Base-by-base conservation (phyloP, 2,797 vertebrate genomes). In the Sebastes hubbsi region DNA sequence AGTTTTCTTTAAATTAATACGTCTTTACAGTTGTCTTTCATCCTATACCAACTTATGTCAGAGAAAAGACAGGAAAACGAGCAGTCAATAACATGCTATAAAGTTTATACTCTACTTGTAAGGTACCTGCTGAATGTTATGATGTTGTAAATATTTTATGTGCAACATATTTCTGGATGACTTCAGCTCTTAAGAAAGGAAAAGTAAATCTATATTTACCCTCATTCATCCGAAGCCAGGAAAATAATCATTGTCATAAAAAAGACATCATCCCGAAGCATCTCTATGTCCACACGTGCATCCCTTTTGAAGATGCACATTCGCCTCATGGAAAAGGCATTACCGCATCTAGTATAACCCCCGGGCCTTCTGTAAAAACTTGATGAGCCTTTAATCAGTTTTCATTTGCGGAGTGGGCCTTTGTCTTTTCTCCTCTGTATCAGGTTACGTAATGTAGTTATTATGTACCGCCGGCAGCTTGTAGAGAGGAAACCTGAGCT, bases 1-100 rank as follows among this genome's bases (percentile, higher is more conserved):
- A 97, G 98, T 96, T 8, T 2, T 52, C n/a, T 59, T 60, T 68
- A 2, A n/a, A 69, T 63, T 0, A 54, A 64, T 42, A 1, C 49
- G 22, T 14, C 8, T 49, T 34, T 55, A 18, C 10, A 12, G 7
- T 14, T 70, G 22, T 63, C 68, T 76, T 68, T 65, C 16, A 8
- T 11, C 58, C 61, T 10, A 20, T 25, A n/a, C 16, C 16, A 13
- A 2, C 18, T 20, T 22, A 10, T 49, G 58, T 18, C 22, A n/a
- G 36, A 27, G 38, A 66, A 22, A 20, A 16, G 18, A 79, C 30
- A 10, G 13, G 14, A 49, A 42, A 46, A 49, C 30, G 11, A 27
- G 16, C 8, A 25, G 7, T 18, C 6, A 52, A 42, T 18, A 61
- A 66, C 32, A 59, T 4, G 11, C 24, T n/a, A 12, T 10, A 36